phyloP scores from a whole-genome alignment of 2,797 vertebrate genomes.

The Brachymystax lenok region DNA sequence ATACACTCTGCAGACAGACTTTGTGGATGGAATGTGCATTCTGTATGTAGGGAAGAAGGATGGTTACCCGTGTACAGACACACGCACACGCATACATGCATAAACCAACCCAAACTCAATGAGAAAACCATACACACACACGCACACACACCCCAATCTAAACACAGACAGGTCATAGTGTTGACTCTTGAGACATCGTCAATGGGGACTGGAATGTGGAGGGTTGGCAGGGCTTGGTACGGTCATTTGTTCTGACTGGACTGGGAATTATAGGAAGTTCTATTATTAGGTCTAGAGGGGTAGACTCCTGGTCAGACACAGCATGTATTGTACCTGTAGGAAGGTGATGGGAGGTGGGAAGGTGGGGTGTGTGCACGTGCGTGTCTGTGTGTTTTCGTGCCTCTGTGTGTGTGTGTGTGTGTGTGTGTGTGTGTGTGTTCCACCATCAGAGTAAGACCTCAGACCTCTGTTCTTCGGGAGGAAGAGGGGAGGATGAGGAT shows the following conservation, averaged over 20 bases:
- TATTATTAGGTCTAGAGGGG: neutral
- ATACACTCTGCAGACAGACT: no score
- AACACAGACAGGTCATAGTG: neutral
- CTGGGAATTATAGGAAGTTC: no score
- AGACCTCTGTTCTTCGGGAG: constrained; percentile 64
- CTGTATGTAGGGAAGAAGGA: no score
- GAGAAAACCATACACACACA: no score
- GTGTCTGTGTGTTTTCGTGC: neutral
- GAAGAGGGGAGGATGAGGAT: constrained; percentile 61
- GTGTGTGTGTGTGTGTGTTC: constrained; percentile 1
- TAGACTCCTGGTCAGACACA: neutral
- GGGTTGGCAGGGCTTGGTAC: no score
- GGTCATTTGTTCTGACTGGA: no score
- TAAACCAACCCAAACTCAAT: no score
- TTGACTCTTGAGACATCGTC: no score
- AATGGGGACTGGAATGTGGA: neutral
- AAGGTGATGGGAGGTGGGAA: neutral
- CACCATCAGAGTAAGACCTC: constrained; percentile 50
- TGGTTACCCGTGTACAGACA: no score
- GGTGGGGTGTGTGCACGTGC: neutral
- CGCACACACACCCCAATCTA: neutral
- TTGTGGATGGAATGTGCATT: no score
- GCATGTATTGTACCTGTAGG: constrained; percentile 1
- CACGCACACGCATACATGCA: no score
- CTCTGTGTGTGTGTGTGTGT: constrained; percentile 1